These are phyloP conservation scores for Parapsyche elsis DNA, from an alignment of 1,140 invertebrate species.

Conservation along the genomic window DNA sequence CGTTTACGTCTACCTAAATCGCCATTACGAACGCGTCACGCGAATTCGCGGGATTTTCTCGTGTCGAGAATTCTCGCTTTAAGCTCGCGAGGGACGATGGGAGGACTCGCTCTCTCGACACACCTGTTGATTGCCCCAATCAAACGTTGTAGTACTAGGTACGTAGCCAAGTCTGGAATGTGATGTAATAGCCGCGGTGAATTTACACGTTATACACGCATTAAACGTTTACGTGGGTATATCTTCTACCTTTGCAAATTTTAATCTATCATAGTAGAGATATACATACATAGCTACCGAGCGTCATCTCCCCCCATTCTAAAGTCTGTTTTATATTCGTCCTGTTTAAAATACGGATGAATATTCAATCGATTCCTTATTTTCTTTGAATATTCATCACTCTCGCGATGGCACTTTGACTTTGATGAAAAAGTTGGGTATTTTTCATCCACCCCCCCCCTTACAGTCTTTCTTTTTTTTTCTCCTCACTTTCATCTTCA, in stretches of 20 bases:
- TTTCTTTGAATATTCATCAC: conserved; percentile 54
- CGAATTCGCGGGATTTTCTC: neutral
- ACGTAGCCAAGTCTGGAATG: too few relatives aligned
- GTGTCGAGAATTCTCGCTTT: neutral
- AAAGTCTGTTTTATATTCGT: conserved; percentile 42
- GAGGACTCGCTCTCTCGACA: too few relatives aligned
- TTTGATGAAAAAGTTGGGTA: conserved; percentile 49
- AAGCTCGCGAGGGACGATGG: neutral
- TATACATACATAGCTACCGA: neutral
- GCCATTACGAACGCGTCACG: neutral
- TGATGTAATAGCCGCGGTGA: too few relatives aligned
- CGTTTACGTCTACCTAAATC: neutral
- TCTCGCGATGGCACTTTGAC: conserved; percentile 32
- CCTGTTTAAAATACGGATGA: conserved; percentile 52
- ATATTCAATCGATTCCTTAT: conserved; percentile 54
- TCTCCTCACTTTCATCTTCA: neutral
- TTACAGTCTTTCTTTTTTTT: conserved; percentile 30
- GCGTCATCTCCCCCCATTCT: neutral
- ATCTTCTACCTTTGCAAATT: too few relatives aligned
- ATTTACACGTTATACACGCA: too few relatives aligned
- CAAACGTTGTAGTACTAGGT: too few relatives aligned
- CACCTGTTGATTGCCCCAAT: too few relatives aligned
- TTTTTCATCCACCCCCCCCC: conserved; percentile 40
- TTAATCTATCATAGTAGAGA: neutral
- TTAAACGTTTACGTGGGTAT: too few relatives aligned